Evolutionary conservation across 2,797 vertebrate genomes (phyloP), one percentile per base, ranked within the genome.

Genomic region (Anolis apletophallus): DNA sequence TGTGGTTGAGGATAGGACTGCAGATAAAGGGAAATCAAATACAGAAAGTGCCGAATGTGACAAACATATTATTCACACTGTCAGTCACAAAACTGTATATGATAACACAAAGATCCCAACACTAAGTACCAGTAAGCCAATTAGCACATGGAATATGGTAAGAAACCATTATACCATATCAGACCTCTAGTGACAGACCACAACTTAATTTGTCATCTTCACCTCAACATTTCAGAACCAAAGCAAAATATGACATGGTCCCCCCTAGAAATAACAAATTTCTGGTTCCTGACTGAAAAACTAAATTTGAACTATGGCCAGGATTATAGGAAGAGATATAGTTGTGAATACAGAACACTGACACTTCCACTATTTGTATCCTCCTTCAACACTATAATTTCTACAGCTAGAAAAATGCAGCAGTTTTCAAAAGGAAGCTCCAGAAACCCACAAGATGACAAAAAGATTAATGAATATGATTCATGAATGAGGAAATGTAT

Each of bases 401-500:
- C 79, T 81, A 57, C 26, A 73, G 71, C 19, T 5, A 73, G 10
- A 13, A 71, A 84, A 84, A 3, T 29, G 17, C 23, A 3, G n/a
- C 17, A 52, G 7, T 68, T 84, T 78, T 75, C 32, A 46, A 1
- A 84, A 75, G 55, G 40, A 69, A 86, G 52, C 10, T 57, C 9
- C 55, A 74, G n/a, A 34, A 80, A 16, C 9, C 23, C 8, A n/a
- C 17, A 0, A 34, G 64, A 73, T 68, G 34, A 77, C 7, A 26
- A n/a, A 36, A 81, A 73, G 34, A 29, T 0, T 1, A 32, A 64
- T 36, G 55, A 52, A 50, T 29, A 67, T 0, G 0, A 81, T 75
- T 26, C 83, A 87, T 59, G 83, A 34, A 83, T 81, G 40, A 84
- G 57, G 57, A 88, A 64, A 26, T 61, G 26, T 79, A 57, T 6